Evolutionary conservation across 2,888 invertebrate genomes (phyloP).

Genomic region (Arctia plantaginis): DNA sequence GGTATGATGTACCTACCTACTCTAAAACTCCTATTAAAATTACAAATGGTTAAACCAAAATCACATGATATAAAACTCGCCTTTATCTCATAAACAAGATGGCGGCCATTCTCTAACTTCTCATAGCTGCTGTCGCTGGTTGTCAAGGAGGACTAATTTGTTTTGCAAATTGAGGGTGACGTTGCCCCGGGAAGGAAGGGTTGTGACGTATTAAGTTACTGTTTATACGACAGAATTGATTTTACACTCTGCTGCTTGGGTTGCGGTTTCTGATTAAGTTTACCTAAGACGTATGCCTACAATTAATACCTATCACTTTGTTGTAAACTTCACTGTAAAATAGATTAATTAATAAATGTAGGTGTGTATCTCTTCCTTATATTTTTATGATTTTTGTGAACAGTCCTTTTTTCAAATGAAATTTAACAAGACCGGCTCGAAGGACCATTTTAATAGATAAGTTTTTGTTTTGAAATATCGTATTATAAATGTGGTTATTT

Average conservation of each 20-base stretch:
- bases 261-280: constrained; percentile 37
- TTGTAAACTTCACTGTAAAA: not conserved
- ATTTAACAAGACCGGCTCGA: not conserved
- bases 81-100: constrained; percentile 34
- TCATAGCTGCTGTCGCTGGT: constrained; percentile 50
- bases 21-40: not conserved
- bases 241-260: constrained; percentile 47
- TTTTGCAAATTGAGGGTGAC: constrained; percentile 83
- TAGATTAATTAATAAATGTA: not conserved
- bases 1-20: not conserved
- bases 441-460: not conserved
- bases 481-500: too few relatives aligned
- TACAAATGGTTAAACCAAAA: not conserved
- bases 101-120: constrained; percentile 27
- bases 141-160: constrained; percentile 79
- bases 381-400: not conserved
- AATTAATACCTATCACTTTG: not conserved
- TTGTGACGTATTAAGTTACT: constrained; percentile 50
- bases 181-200: constrained; percentile 39
- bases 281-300: not conserved
- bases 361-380: not conserved
- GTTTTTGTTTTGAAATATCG: not conserved
- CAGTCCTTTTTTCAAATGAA: not conserved
- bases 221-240: constrained; percentile 51
- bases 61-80: not conserved